phyloP scores from a whole-genome alignment of 2,797 vertebrate genomes.

The Urophycis tenuis region DNA sequence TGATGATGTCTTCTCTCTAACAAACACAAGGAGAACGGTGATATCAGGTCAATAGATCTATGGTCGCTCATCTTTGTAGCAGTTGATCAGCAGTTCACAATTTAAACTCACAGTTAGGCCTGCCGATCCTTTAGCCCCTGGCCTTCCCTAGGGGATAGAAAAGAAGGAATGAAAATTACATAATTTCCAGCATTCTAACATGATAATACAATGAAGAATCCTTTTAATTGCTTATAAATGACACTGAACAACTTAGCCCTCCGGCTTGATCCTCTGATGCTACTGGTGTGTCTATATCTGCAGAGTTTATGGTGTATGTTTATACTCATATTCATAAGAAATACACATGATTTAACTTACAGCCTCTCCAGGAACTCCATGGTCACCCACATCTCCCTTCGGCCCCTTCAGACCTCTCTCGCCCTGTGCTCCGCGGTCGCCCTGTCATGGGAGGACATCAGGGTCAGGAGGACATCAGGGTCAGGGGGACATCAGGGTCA shows the following conservation, averaged over 20 bases:
- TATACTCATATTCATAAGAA: not conserved
- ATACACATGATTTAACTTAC: slow-evolving; percentile 60
- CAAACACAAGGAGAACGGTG: slow-evolving; percentile 28
- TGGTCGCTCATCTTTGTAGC: not conserved
- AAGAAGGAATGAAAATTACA: slow-evolving; percentile 14
- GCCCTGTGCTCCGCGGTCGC: slow-evolving; percentile 78
- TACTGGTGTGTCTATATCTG: not conserved
- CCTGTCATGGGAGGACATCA: slow-evolving; percentile 56
- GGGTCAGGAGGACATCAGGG: not conserved
- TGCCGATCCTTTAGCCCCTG: slow-evolving; percentile 78
- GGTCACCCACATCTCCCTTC: slow-evolving; percentile 78
- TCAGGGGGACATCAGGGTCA: slow-evolving; percentile 4
- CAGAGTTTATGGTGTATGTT: not conserved
- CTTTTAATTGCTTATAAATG: not conserved
- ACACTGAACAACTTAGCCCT: not conserved
- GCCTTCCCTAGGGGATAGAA: slow-evolving; percentile 65
- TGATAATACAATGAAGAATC: not conserved
- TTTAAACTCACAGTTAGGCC: slow-evolving; percentile 79
- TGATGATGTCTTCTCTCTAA: slow-evolving; percentile 86
- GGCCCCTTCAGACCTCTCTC: slow-evolving; percentile 79
- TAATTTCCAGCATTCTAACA: not conserved
- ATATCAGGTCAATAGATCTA: not conserved
- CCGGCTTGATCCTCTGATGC: not conserved
- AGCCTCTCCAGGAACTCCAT: slow-evolving; percentile 73
- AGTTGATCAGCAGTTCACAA: slow-evolving; percentile 8